phyloP scores from a whole-genome alignment of 30 jellyfish, hydroid and myxozoan species.

The Hydra vulgaris region DNA sequence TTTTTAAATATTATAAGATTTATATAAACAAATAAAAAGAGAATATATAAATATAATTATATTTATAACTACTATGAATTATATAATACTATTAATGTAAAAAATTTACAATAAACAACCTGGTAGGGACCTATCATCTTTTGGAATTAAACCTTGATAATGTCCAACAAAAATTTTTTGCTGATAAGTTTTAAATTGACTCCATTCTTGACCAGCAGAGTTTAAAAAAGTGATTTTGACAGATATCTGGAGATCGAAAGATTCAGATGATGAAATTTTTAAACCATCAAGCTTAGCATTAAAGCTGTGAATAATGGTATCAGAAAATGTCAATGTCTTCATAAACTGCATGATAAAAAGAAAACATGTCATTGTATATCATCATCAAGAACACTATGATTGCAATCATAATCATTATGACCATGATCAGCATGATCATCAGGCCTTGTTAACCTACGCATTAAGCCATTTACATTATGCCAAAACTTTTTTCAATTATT shows the following conservation, averaged over 20 bases:
- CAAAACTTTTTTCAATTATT: no score
- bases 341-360: background rate
- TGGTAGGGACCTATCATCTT: background rate
- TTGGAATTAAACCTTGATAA: slow-evolving; percentile 1
- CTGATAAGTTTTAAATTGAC: background rate
- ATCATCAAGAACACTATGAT: no score
- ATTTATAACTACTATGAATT: no score
- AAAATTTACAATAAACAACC: no score
- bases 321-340: background rate
- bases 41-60: no score
- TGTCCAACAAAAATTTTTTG: background rate
- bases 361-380: background rate
- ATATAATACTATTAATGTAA: no score
- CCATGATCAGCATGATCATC: no score
- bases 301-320: background rate
- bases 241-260: background rate
- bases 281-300: background rate
- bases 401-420: no score
- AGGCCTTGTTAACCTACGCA: no score
- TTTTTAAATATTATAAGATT: no score
- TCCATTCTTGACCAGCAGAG: background rate
- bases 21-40: no score
- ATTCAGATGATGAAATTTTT: background rate
- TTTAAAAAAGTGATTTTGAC: background rate
- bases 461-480: no score